Percentiles rank a stretch among this genome's conserved stretches.
phyloP scores from a whole-genome alignment of 2,888 invertebrate species.

The Prosapia bicincta region DNA sequence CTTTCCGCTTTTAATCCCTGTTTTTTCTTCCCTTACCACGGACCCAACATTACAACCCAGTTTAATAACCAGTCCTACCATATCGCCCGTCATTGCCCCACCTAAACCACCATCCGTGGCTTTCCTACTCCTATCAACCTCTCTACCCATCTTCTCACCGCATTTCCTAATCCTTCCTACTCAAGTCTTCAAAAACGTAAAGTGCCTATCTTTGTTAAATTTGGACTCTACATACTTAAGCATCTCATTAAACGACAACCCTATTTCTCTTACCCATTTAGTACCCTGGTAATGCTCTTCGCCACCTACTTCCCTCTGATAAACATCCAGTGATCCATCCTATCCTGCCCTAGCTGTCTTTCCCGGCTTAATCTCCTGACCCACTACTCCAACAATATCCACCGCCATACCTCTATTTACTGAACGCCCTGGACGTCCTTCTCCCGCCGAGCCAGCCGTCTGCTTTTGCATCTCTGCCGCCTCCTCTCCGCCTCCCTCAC shows the following conservation, averaged over 20 bases:
- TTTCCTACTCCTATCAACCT: neutral
- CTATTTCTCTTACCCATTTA: no score
- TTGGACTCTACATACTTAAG: no score
- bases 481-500: neutral
- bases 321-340: no score
- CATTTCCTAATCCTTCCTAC: neutral
- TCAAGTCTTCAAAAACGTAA: no score
- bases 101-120: no score
- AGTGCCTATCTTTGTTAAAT: no score
- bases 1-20: neutral
- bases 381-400: neutral
- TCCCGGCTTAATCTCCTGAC: neutral
- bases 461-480: neutral
- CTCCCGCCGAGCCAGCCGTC: neutral
- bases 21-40: neutral
- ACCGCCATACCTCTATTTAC: neutral
- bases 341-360: neutral
- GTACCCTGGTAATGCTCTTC: no score
- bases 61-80: neutral
- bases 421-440: neutral
- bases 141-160: neutral
- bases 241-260: no score
- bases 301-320: no score
- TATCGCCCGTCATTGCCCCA: neutral
- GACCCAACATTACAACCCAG: neutral